Base-by-base conservation (phyloP, 2,888 invertebrate genomes). In the Ditylenchus weischeri region DNA sequence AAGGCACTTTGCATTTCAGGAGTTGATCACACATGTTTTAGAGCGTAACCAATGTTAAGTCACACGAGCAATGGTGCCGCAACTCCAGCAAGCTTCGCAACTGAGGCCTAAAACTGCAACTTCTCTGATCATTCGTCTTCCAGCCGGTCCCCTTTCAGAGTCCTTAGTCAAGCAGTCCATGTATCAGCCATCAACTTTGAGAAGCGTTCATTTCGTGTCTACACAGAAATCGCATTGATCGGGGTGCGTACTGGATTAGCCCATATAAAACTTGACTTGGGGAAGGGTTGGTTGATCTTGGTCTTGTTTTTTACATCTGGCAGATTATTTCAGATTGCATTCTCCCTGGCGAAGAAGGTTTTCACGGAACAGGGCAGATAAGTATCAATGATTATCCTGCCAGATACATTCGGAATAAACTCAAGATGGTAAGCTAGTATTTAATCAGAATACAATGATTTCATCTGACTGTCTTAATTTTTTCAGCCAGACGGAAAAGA, bases 161-260 rank as follows among this genome's bases (percentile, higher is more conserved):
- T 74, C 18, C 51, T 73, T 23, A 63, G 65, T 38, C 70, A 74
- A 65, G 63, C 64, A 48, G 72, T 75, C n/a, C 60, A 59, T 11
- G 68, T 76, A 13, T 64, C 65, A 13, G 50, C 64, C 6, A 10
- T 76, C 48, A 43, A 72, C 38, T 65, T 77, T 35, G 57, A 43
- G 15, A 38, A 62, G 11, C 65, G 62, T 35, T 57, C 65, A 0
- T 75, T 75, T 13, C 57, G 57, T 36, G 77, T 82, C 10, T 74
- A 64, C 50, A 78, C 81, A 0, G 79, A 80, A 58, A 64, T 81
- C 11, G 68, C 74, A 0, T 51, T 80, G 10, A 60, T 78, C 13
- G 75, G 78, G 10, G 59, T 72, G 36, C 70, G 71, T 5, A 43
- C 73, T 36, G 67, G 66, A 38, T 54, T 77, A 19, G 65, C 49